A percentile compares a stretch with the other conserved stretches of the same genome.
Conservation (phyloP, 2,888 invertebrate genomes). For the Drosophila kanekoi region DNA sequence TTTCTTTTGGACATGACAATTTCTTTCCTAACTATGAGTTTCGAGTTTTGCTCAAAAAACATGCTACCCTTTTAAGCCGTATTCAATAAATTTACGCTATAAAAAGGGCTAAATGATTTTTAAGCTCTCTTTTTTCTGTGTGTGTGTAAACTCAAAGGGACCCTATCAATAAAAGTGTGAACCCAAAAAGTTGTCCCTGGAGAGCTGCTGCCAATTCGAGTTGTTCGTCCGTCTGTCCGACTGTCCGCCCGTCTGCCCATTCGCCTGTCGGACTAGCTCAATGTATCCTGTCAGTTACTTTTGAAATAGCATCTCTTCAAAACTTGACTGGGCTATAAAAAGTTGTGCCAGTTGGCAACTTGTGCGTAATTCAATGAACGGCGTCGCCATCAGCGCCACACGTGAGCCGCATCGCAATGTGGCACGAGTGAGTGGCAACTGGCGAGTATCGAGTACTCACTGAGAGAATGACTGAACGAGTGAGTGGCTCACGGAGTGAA, state of each 20-base stretch:
- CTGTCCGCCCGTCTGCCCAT: background rate
- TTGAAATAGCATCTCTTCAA: conserved; percentile 56
- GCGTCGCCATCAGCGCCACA: conserved; percentile 62
- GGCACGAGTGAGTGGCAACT: conserved; percentile 19
- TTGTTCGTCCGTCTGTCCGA: conserved; percentile 11
- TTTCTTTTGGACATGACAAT: no score
- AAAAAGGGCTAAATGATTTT: background rate
- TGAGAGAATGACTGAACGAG: conserved; percentile 20
- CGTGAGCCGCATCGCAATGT: conserved; percentile 62
- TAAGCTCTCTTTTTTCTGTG: background rate
- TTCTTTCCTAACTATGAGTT: no score
- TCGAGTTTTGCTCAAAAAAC: no score
- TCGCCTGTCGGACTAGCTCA: conserved; percentile 16
- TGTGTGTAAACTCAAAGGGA: conserved; percentile 27
- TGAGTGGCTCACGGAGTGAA: conserved; percentile 4
- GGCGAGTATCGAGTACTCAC: conserved; percentile 18
- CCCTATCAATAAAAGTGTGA: conserved; percentile 62
- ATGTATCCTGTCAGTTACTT: conserved; percentile 62
- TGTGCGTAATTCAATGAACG: conserved; percentile 77
- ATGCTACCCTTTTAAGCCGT: no score
- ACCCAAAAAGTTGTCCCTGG: conserved; percentile 52
- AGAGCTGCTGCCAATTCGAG: conserved; percentile 51
- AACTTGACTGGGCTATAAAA: conserved; percentile 44
- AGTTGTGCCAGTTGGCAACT: conserved; percentile 42
- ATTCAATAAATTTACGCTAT: no score